Evolutionary conservation across 1,140 invertebrate species (phyloP), one percentile per base, ranked within the genome.

Genomic region (Calycopis cecrops): DNA sequence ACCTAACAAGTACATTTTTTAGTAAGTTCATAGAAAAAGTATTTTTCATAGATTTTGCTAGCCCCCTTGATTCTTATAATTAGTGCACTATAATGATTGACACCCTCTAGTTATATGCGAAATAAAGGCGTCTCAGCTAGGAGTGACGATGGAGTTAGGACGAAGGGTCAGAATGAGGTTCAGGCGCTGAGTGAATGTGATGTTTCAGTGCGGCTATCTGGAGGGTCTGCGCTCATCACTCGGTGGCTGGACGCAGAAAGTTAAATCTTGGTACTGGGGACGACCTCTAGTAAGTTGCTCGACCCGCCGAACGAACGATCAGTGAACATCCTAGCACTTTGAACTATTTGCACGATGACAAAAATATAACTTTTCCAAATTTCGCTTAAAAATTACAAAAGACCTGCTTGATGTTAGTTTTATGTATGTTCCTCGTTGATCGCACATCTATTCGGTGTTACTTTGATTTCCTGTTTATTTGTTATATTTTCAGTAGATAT

Each of bases 211-310:
- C 91, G 94, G 94, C 91, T 95, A 95, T 93, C 93, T 95, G 90
- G 94, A 94, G 91, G 94, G 94, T 90, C 93, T 95, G 90, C 93
- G 93, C 89, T 94, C 93, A 89, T 94, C 94, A 90, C 93, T 95
- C 89, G 94, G 94, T 91, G 94, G 94, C 90, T 94, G 94, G 91
- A 96, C 94, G 89, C 94, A 95, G 92, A 94, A 94, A 92, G 94
- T 95, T 90, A 96, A 95, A 92, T 95, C 94, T 90, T 96, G 94
- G 94, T 96, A 96, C 93, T 95, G 94, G 94, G 94, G 94, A 92
- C 94, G 93, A 92, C 94, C 94, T 93, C 93, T 95, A 91, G 94
- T 96, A 95, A 96, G 94, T 96, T 91, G 71, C 73, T 73, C 79
- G 81, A 70, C 75, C 67, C 65, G 72, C 72, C 74, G 70, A 68